Evolutionary conservation across 2,113 vertebrate genomes (phyloP), one percentile per base, ranked within the genome.

Genomic region (Syngnathoides biaculeatus): DNA sequence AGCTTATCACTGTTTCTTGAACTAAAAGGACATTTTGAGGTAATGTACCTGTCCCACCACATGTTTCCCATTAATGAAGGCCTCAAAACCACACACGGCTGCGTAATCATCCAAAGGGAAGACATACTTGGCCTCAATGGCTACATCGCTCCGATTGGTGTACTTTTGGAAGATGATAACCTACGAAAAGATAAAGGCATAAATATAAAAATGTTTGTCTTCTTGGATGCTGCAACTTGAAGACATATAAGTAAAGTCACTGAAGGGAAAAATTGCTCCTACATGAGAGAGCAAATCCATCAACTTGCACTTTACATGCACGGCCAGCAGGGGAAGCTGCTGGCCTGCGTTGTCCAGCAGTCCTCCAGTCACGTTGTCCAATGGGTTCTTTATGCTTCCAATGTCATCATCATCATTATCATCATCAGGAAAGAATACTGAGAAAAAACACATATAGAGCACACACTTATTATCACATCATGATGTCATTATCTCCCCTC

Each of bases 31-130:
- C 11, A 26, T 26, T 13, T 26, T 13, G 24, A 55, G 22, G 24
- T 55, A 13, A 9, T 47, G 42, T 87, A 96, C 94, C 94, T 96
- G 77, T 83, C 94, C 95, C 48, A 93, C 86, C 40, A 96, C 81
- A 59, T 95, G 94, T 60, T 94, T 95, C 63, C 93, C 94, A 15
- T 95, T 94, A 84, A 96, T 94, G 79, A 96, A 97, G 0, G 94
- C 95, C 85, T 97, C 94, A 73, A 96, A 97, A 10, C 93, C 95
- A 81, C 94, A 96, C 45, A 96, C 95, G 1, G 94, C 93, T 26
- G 93, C 94, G 30, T 90, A 93, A 13, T 93, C 92, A 2, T 93
- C 93, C 89, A 95, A 76, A 4, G 94, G 95, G 86, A 96, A 96
- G 52, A 94, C 88, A 22, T 94, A 96, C 74, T 95, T 97, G 4